Conservation (phyloP, 2,113 vertebrate species). For the Baryphthengus martii region DNA sequence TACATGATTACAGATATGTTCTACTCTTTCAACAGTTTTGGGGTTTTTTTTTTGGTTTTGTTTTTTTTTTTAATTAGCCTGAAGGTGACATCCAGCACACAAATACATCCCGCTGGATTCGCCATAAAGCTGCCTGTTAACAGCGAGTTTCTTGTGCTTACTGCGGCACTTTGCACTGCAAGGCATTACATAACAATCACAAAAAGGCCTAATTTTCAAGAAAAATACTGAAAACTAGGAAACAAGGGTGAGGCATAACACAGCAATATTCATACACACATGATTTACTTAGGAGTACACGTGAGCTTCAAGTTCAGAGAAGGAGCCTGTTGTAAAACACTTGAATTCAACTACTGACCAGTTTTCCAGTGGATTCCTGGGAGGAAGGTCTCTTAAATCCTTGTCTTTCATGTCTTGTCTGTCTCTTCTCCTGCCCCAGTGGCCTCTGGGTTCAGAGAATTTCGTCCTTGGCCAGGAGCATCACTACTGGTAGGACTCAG, state of each 20-base stretch:
- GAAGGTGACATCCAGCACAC: background rate
- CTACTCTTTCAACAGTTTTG: background rate
- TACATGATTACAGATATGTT: background rate
- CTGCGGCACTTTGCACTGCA: background rate
- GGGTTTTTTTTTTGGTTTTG: too few species aligned
- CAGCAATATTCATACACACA: background rate
- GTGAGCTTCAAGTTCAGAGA: background rate
- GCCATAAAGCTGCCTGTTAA: background rate
- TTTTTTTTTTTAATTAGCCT: background rate
- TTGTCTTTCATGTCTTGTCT: background rate
- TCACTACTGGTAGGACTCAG: background rate
- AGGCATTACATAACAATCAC: background rate
- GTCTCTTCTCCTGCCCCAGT: background rate
- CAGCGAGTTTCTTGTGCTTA: background rate
- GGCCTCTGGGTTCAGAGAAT: background rate
- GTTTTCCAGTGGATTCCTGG: background rate
- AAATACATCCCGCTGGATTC: background rate
- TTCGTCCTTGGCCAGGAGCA: background rate
- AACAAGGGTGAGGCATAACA: background rate
- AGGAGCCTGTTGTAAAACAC: background rate
- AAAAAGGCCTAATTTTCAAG: background rate
- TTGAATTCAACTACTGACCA: background rate
- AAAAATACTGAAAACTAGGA: background rate
- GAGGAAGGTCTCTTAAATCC: background rate
- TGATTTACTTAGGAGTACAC: accelerated